phyloP scores from a whole-genome alignment of 2,888 invertebrate species.

The Proisotoma minuta region DNA sequence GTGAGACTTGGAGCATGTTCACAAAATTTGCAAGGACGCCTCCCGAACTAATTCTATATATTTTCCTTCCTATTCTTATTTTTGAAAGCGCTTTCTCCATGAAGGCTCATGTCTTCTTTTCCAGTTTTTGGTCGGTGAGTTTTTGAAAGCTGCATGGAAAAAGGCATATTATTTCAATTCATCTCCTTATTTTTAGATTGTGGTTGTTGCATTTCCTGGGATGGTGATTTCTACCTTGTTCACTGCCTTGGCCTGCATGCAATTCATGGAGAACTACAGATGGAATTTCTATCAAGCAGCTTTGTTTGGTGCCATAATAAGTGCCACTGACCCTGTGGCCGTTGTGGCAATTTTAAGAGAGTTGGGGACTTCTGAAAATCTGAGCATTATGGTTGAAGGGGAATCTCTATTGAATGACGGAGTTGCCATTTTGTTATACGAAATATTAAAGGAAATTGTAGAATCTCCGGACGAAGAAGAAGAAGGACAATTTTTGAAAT shows the following conservation, averaged over 20 bases:
- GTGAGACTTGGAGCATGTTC: conserved; percentile 35
- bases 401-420: conserved; percentile 55
- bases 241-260: conserved; percentile 40
- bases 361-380: conserved; percentile 48
- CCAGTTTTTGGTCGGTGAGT: conserved; percentile 34
- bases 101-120: conserved; percentile 46
- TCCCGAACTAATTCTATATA: conserved; percentile 44
- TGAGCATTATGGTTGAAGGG: conserved; percentile 53
- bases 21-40: conserved; percentile 45
- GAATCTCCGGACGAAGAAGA: conserved; percentile 19
- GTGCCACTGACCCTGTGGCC: conserved; percentile 55
- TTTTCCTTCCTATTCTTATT: conserved; percentile 43
- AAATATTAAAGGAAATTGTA: conserved; percentile 44
- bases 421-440: conserved; percentile 53
- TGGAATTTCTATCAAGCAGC: conserved; percentile 51
- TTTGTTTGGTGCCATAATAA: conserved; percentile 53
- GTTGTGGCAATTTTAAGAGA: conserved; percentile 54
- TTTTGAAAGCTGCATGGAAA: neutral
- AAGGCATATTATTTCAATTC: neutral
- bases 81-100: conserved; percentile 46
- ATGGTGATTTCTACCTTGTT: conserved; percentile 44
- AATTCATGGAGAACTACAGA: conserved; percentile 44
- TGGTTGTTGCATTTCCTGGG: conserved; percentile 44
- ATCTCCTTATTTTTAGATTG: conserved; percentile 28
- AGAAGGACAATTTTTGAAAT: conserved; percentile 11